Percentiles rank a stretch among this genome's conserved stretches.
Conservation (phyloP, 1,140 invertebrate species). For the Diabrotica undecimpunctata region DNA sequence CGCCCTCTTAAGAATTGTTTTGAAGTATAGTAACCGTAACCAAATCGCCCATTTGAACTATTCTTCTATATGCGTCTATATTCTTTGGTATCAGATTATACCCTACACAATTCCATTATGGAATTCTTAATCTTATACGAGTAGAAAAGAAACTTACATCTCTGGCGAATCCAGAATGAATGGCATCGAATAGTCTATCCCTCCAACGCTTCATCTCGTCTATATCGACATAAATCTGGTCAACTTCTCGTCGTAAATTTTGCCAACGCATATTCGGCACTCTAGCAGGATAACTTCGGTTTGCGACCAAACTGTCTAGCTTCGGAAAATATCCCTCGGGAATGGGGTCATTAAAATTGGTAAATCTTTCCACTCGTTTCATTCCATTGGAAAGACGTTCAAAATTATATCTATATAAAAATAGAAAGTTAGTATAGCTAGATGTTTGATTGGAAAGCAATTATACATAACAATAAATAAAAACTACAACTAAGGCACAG, state of each 20-base stretch:
- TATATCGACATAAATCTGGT: slow-evolving; percentile 64
- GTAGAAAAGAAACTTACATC: slow-evolving; percentile 31
- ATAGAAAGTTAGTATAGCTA: too few relatives aligned
- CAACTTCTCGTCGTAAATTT: slow-evolving; percentile 64
- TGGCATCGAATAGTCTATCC: slow-evolving; percentile 70
- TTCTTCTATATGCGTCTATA: too few relatives aligned
- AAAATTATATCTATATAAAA: slow-evolving; percentile 37
- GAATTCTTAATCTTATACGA: too few relatives aligned
- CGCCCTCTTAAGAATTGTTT: too few relatives aligned
- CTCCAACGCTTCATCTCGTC: slow-evolving; percentile 69
- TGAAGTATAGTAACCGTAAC: too few relatives aligned
- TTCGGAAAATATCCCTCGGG: slow-evolving; percentile 70
- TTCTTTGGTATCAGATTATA: too few relatives aligned
- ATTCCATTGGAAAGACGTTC: slow-evolving; percentile 58
- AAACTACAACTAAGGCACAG: too few relatives aligned
- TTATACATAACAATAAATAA: too few relatives aligned
- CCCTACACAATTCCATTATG: too few relatives aligned
- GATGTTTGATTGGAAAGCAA: too few relatives aligned
- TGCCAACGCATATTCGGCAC: slow-evolving; percentile 56
- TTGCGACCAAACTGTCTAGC: slow-evolving; percentile 62
- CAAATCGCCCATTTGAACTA: too few relatives aligned
- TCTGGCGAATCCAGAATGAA: slow-evolving; percentile 61
- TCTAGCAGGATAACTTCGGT: slow-evolving; percentile 59
- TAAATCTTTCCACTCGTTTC: slow-evolving; percentile 55
- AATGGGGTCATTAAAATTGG: slow-evolving; percentile 62